These are phyloP conservation scores for Synergus laeviventris DNA, from an alignment of 2,888 invertebrate genomes.

Conservation along the genomic window DNA sequence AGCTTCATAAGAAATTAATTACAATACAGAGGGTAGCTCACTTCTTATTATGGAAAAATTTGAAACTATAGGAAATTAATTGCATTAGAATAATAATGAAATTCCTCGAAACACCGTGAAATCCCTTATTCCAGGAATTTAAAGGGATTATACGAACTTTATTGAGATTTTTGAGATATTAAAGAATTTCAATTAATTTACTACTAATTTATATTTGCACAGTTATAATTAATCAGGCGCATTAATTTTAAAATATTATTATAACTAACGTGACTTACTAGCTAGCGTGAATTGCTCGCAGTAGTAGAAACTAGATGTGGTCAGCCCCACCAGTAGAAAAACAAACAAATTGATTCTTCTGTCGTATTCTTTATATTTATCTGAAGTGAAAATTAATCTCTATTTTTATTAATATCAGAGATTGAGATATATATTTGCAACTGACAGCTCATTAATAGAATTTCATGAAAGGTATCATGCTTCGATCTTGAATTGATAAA, in stretches of 20 bases:
- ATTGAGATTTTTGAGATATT: no score
- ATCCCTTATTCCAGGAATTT: no score
- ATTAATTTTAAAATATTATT: neutral
- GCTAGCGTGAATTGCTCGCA: neutral
- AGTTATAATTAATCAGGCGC: neutral
- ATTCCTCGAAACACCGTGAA: no score
- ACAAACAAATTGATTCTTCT: neutral
- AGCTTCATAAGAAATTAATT: neutral
- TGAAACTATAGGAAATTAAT: no score
- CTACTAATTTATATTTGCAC: neutral
- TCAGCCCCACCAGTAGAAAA: neutral
- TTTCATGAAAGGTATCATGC: neutral
- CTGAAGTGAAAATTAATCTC: neutral
- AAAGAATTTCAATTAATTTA: no score
- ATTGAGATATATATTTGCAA: neutral
- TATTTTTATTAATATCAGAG: neutral
- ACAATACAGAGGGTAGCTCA: neutral
- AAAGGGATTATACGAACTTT: no score
- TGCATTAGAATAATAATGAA: no score
- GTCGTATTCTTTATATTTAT: neutral
- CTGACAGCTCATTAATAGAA: constrained; percentile 28
- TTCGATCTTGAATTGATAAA: neutral
- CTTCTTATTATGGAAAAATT: neutral
- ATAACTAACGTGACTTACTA: neutral
- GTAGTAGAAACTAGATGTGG: neutral